Evolutionary conservation across 2,888 invertebrate genomes (phyloP).

Genomic region (Metopia argyrocephala): DNA sequence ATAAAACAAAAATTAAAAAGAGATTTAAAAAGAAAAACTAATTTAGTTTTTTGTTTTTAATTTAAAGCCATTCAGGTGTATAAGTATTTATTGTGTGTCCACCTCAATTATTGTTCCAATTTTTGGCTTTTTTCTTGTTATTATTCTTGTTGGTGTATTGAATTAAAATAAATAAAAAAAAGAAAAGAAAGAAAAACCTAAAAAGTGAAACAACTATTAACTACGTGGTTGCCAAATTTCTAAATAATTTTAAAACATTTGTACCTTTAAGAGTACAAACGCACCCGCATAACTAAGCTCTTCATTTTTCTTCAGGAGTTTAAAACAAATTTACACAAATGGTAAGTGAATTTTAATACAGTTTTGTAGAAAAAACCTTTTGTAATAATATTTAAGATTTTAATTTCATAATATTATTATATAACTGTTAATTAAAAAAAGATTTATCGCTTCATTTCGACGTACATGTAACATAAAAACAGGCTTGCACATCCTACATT

Average conservation of each 20-base stretch:
- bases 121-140: conserved; percentile 2
- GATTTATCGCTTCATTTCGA: too few species aligned
- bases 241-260: conserved; percentile 32
- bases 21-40: not conserved
- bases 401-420: too few species aligned
- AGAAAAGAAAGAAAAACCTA: not conserved
- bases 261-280: conserved; percentile 28
- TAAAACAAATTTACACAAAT: conserved; percentile 37
- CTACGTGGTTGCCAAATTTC: conserved; percentile 54
- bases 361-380: too few species aligned
- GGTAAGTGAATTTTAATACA: conserved; percentile 27
- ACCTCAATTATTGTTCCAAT: conserved; percentile 28
- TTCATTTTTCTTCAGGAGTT: conserved; percentile 2
- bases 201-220: conserved; percentile 21
- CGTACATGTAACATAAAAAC: too few species aligned
- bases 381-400: too few species aligned
- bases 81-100: conserved; percentile 17
- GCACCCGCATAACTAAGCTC: not conserved
- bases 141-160: not conserved
- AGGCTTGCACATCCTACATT: too few species aligned
- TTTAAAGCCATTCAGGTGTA: conserved; percentile 26
- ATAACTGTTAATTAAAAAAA: too few species aligned
- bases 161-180: not conserved
- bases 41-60: not conserved
- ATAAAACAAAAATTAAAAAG: conserved; percentile 9